phyloP scores from a whole-genome alignment of 2,888 invertebrate species.

The Charanyca ferruginea region DNA sequence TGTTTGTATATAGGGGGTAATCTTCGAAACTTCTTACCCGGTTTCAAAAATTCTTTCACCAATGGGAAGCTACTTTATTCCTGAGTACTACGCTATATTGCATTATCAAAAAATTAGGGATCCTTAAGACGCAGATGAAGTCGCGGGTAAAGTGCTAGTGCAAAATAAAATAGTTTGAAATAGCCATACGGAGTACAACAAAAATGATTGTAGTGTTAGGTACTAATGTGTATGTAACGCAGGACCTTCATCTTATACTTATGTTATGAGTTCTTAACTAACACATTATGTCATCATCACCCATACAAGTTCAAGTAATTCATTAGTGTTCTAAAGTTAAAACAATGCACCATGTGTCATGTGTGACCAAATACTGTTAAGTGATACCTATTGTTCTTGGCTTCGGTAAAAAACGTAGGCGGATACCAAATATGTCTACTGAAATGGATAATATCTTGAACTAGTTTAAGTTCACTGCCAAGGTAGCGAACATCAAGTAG shows the following conservation, averaged over 20 bases:
- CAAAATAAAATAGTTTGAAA: neutral
- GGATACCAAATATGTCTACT: neutral
- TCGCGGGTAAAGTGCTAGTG: too few species aligned
- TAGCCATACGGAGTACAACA: neutral
- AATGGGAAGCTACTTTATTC: too few species aligned
- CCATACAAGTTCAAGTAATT: conserved; percentile 32
- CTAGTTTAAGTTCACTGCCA: conserved; percentile 3
- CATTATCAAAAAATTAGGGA: too few species aligned
- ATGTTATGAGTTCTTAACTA: neutral
- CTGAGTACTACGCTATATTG: too few species aligned
- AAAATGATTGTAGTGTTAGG: conserved; percentile 25
- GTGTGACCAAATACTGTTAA: conserved; percentile 25
- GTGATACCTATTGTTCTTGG: conserved; percentile 10
- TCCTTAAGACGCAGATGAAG: too few species aligned
- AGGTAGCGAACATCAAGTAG: conserved; percentile 3
- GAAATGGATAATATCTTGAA: neutral
- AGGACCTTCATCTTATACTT: conserved; percentile 13
- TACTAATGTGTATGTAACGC: conserved; percentile 27
- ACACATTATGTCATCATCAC: conserved; percentile 20
- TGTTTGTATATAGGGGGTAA: too few species aligned
- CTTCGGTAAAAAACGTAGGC: conserved; percentile 10
- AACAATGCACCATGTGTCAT: conserved; percentile 24
- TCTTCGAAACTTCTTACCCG: too few species aligned
- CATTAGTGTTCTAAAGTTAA: conserved; percentile 28
- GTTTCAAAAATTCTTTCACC: too few species aligned